A percentile compares a stretch with the other conserved stretches of the same genome.
These are phyloP conservation scores for Ips nitidus DNA, from an alignment of 1,140 invertebrate genomes.

Conservation along the genomic window DNA sequence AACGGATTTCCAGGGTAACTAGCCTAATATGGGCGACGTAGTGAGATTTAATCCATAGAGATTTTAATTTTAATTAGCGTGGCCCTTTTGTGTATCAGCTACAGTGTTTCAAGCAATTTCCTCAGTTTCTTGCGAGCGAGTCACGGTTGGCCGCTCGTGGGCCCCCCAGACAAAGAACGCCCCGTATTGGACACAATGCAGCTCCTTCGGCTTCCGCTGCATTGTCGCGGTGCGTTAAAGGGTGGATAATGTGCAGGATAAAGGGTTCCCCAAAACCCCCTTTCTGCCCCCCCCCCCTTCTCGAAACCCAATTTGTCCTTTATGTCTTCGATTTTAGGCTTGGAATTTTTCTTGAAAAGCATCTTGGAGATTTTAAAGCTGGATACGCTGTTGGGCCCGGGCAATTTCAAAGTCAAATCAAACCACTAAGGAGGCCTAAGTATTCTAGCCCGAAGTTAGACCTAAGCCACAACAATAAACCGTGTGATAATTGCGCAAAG, in stretches of 20 bases:
- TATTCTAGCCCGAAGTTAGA: slow-evolving; percentile 45
- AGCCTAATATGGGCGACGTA: slow-evolving; percentile 26
- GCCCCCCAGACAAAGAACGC: slow-evolving; percentile 48
- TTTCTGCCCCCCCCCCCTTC: no score
- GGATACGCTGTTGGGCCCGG: slow-evolving; percentile 15
- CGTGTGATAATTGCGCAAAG: slow-evolving; percentile 28
- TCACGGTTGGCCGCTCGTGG: slow-evolving; percentile 51
- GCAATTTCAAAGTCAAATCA: slow-evolving; percentile 52
- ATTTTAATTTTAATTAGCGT: slow-evolving; percentile 52
- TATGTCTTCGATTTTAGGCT: no score
- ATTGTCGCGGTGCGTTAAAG: slow-evolving; percentile 54
- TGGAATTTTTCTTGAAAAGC: no score
- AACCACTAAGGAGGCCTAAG: slow-evolving; percentile 48
- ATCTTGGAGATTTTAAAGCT: slow-evolving; percentile 6
- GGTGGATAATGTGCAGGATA: slow-evolving; percentile 51
- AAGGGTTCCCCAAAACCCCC: slow-evolving; percentile 31
- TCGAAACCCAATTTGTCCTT: no score
- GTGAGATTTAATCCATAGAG: slow-evolving; percentile 35
- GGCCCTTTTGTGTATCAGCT: slow-evolving; percentile 50
- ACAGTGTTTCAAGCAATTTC: slow-evolving; percentile 51
- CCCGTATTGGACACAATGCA: slow-evolving; percentile 52
- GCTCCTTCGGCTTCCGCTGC: slow-evolving; percentile 51
- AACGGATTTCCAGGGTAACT: slow-evolving; percentile 21
- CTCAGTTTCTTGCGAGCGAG: slow-evolving; percentile 44
- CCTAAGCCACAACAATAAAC: slow-evolving; percentile 37